Conservation (phyloP, 2,113 vertebrate species). For the Grantiella picta region DNA sequence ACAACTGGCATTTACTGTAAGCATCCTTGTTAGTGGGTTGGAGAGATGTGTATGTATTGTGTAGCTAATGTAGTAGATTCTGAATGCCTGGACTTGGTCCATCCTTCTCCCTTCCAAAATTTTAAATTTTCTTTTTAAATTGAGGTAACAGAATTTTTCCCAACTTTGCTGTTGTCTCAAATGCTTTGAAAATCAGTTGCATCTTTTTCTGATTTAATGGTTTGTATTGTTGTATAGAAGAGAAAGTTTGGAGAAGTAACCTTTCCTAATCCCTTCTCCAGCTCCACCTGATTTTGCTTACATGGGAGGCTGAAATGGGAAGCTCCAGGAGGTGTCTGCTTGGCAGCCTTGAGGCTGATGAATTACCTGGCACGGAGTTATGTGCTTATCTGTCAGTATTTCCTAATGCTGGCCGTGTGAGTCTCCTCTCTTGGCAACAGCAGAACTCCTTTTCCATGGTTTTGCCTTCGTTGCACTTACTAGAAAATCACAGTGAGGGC, state of each 20-base stretch:
- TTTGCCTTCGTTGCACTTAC: background rate
- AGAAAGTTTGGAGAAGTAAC: background rate
- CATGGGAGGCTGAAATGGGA: background rate
- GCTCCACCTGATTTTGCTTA: background rate
- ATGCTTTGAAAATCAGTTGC: background rate
- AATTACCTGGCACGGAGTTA: background rate
- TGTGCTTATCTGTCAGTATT: slow-evolving; percentile 8
- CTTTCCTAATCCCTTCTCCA: background rate
- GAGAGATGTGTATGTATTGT: background rate
- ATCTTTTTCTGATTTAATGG: background rate
- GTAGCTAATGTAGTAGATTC: background rate
- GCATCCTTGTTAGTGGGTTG: background rate
- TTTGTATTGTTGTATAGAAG: background rate
- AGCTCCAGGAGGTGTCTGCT: slow-evolving; percentile 27
- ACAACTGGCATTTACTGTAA: background rate
- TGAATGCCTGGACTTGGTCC: background rate
- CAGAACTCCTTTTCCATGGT: background rate
- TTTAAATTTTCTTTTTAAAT: background rate
- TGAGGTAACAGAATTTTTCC: background rate
- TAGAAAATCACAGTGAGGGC: background rate
- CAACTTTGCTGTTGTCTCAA: background rate
- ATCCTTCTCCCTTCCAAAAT: background rate
- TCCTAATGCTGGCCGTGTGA: background rate
- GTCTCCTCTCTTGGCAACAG: background rate
- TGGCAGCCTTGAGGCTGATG: slow-evolving; percentile 17